Evolutionary conservation across 2,113 vertebrate species (phyloP), one percentile per base, ranked within the genome.

Genomic region (Clarias gariepinus): DNA sequence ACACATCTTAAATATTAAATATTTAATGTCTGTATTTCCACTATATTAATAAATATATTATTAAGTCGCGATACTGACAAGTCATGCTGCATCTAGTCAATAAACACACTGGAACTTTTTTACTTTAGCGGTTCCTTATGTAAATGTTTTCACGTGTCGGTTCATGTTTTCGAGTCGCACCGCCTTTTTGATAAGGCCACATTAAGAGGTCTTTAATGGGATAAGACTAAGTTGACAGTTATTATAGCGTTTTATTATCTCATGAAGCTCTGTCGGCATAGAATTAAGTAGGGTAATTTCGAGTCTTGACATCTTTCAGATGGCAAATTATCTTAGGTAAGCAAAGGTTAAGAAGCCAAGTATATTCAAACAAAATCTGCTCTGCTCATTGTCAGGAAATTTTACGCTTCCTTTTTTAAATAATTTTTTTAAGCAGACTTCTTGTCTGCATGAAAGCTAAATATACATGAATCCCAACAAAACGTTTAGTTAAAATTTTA

Each of bases 381-480:
- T 93, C 86, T 91, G 88, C 92, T 90, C 92, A 83, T 91, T 93
- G 91, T 94, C 89, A 92, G 91, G 93, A 47, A 47, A 92, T 94
- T 90, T 89, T 89, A 93, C 53, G 90, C 91, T 88, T 94, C 92
- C 89, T 91, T 53, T 93, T 91, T 90, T 87, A 47, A 36, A 36
- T 36, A 7, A 1, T 8, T 93, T 93, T 92, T 92, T 92, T 92
- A 93, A 91, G 93, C 92, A 94, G 92, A 93, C 93, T 94, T 90
- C 89, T 93, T 94, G 93, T 94, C 92, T 93, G 92, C 93, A 91
- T 86, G 84, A 91, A 92, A 90, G 92, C 91, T 94, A 95, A 95
- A 95, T 93, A 94, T 93, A 94, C 93, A 94, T 93, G 92, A 94
- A 94, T 94, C 93, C 91, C 91, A 94, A 93, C 94, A 93, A 95